phyloP scores from a whole-genome alignment of 2,888 invertebrate genomes.

The Augochlorella aurata region DNA sequence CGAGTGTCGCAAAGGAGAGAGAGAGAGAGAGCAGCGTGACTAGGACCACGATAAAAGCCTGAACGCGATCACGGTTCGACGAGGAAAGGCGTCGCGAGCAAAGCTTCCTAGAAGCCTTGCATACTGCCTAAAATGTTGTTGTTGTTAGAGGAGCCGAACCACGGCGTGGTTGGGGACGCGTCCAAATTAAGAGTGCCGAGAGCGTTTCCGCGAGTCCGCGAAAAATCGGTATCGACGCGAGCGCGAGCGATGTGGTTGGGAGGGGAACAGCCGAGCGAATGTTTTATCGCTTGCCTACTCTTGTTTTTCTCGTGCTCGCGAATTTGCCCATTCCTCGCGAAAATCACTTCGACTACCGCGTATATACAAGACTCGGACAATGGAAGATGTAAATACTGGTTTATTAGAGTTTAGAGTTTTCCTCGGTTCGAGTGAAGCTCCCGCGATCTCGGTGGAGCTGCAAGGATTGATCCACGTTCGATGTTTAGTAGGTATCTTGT shows the following conservation, averaged over 20 bases:
- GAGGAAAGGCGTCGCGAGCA: constrained; percentile 2
- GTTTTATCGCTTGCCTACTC: background rate
- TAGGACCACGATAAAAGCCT: constrained; percentile 49
- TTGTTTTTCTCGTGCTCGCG: background rate
- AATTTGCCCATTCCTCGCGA: background rate
- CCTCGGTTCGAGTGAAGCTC: background rate
- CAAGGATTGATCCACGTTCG: background rate
- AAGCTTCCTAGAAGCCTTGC: constrained; percentile 35
- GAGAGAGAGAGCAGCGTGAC: constrained; percentile 14
- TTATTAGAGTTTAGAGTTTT: background rate
- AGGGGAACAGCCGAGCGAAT: constrained; percentile 2
- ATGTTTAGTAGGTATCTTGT: background rate
- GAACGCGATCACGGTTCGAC: constrained; percentile 1
- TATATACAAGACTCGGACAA: background rate
- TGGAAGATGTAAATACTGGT: background rate
- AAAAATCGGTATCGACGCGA: constrained; percentile 24
- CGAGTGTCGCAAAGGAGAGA: background rate
- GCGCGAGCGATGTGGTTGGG: background rate
- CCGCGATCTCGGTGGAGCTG: background rate
- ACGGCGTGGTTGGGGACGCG: background rate
- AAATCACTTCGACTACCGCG: background rate
- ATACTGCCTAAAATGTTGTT: constrained; percentile 22
- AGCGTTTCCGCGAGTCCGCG: constrained; percentile 8
- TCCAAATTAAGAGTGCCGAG: constrained; percentile 18
- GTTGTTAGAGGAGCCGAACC: constrained; percentile 3